A percentile compares a stretch with the other conserved stretches of the same genome.
These are phyloP conservation scores for Patella ulyssiponensis DNA, from an alignment of 2,888 invertebrate species.

Conservation along the genomic window DNA sequence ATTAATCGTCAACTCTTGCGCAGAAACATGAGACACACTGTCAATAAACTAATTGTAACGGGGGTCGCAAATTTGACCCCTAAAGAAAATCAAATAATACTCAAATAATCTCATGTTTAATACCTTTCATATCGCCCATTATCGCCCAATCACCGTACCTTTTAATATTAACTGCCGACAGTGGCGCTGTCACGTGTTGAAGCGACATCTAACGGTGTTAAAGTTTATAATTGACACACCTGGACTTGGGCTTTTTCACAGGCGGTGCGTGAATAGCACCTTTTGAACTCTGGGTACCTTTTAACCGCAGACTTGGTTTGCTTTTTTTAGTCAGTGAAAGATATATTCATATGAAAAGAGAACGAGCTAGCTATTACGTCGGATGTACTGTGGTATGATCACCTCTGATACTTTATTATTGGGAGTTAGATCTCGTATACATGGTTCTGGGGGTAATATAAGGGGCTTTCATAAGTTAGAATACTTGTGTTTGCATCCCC, in stretches of 20 bases:
- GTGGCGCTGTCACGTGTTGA: not conserved
- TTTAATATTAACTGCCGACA: conserved; percentile 1
- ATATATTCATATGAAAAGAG: no score
- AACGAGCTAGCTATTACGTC: no score
- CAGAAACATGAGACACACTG: conserved; percentile 24
- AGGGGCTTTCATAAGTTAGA: no score
- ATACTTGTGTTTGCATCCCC: no score
- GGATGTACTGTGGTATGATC: no score
- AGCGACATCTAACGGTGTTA: not conserved
- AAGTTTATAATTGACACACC: not conserved
- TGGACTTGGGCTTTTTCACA: not conserved
- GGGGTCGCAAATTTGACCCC: conserved; percentile 22
- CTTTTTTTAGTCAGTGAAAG: no score
- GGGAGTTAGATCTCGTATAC: no score
- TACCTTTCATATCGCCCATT: not conserved
- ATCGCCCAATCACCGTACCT: not conserved
- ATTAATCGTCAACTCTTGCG: not conserved
- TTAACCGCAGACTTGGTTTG: no score
- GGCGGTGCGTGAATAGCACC: not conserved
- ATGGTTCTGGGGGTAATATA: no score
- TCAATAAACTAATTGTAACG: conserved; percentile 27
- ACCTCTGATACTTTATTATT: no score
- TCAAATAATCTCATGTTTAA: conserved; percentile 5
- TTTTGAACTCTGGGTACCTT: not conserved
- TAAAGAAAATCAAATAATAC: conserved; percentile 14